Conservation (phyloP, 2,888 invertebrate species). For the Lottia gigantea region DNA sequence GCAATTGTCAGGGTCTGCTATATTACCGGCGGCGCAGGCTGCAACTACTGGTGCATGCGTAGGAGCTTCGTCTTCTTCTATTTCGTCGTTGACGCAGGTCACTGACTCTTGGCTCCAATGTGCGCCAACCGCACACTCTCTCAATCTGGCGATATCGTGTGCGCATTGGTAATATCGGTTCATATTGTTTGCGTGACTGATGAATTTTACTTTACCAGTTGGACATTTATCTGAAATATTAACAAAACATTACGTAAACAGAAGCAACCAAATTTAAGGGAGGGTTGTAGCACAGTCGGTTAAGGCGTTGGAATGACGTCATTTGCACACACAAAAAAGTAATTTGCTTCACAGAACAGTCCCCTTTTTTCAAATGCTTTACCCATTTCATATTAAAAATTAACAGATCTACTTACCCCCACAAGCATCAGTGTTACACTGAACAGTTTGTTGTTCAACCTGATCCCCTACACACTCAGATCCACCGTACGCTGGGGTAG, state of each 20-base stretch:
- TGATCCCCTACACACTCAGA: constrained; percentile 15
- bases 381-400: no score
- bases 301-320: no score
- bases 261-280: no score
- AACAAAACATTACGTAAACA: no score
- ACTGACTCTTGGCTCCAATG: constrained; percentile 19
- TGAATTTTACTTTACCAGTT: constrained; percentile 12
- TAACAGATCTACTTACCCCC: constrained; percentile 18
- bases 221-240: constrained; percentile 22
- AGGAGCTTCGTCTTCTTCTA: background rate
- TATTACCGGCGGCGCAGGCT: background rate
- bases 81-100: constrained; percentile 14
- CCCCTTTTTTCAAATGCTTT: no score
- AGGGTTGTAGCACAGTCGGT: no score
- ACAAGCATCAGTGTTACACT: constrained; percentile 22
- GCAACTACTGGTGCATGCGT: background rate
- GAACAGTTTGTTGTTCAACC: constrained; percentile 17
- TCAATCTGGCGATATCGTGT: constrained; percentile 23
- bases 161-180: constrained; percentile 28
- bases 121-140: constrained; percentile 21
- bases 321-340: no score
- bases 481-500: constrained; percentile 24
- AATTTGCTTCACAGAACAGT: no score
- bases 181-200: constrained; percentile 15
- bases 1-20: background rate